Base-by-base conservation (phyloP, 2,888 invertebrate genomes). In the Caenorhabditis sp. region DNA sequence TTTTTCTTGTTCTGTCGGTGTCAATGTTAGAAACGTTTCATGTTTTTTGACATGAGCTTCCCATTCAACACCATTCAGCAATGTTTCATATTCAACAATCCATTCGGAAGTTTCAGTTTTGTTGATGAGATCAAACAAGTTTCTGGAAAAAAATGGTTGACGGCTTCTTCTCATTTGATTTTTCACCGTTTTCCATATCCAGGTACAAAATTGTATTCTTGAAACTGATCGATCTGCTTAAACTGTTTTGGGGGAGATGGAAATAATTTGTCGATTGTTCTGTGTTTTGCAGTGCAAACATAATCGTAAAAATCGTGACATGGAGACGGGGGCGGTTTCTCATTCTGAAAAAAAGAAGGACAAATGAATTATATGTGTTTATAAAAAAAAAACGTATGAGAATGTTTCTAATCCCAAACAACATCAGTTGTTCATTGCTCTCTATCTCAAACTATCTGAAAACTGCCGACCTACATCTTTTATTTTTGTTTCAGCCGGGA, bases 281-380 rank as follows among this genome's bases (percentile, higher is more conserved):
- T 10, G 21, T 54, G 23, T n/a, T 63, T 66, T 6, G 31, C n/a
- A 37, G 10, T 6, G 31, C 72, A 72, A 1, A 63, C 27, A 36
- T 72, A 65, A 23, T 67, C 62, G 49, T 64, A 64, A 43, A 58
- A 72, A 31, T 72, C 64, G 21, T 72, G 58, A 23, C 72, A 72
- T 5, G 72, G 43, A 21, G 36, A 51, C 43, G 58, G 3, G 21
- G 51, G 51, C 23, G 23, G 21, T n/a, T 3, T 19, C 51, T 8
- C 51, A 51, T 51, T 51, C 19, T 51, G 21, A 51, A 43, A 43
- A 51, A 43, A 43, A 43, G 6, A 3, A 17, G 12, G 43, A 43
- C 14, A 43, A 43, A 43, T 43, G 43, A 43, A 10, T 43, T 43
- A 17, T 43, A 2, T 43, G 43, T 43, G 43, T 43, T 43, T 17